phyloP scores from a whole-genome alignment of 2,888 invertebrate species.

The Petrolisthes cinctipes region DNA sequence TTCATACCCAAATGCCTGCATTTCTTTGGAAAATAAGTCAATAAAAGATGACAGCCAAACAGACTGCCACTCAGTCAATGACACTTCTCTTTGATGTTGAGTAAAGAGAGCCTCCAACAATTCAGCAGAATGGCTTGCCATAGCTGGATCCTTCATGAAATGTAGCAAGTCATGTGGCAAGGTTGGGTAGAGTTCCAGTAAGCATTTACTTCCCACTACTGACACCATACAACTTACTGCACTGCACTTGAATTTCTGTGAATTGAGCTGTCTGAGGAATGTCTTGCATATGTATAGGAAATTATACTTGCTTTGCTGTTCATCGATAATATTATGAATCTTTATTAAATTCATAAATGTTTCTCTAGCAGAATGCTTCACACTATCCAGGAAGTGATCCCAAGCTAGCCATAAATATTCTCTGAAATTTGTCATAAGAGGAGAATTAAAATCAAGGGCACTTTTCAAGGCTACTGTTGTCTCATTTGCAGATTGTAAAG shows the following conservation, averaged over 20 bases:
- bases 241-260: constrained; percentile 47
- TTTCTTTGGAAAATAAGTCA: constrained; percentile 55
- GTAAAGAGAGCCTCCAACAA: constrained; percentile 54
- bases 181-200: constrained; percentile 43
- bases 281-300: constrained; percentile 35
- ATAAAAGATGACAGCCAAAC: constrained; percentile 55
- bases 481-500: background rate
- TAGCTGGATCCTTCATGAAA: constrained; percentile 45
- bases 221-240: constrained; percentile 60
- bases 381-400: constrained; percentile 64
- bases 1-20: constrained; percentile 63
- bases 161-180: constrained; percentile 43
- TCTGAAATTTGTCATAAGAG: constrained; percentile 30
- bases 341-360: constrained; percentile 52
- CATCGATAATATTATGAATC: constrained; percentile 34
- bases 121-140: constrained; percentile 54
- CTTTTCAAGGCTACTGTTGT: background rate
- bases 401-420: constrained; percentile 58
- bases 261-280: constrained; percentile 26
- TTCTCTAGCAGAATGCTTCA: constrained; percentile 60
- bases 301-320: constrained; percentile 31
- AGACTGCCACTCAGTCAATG: constrained; percentile 47
- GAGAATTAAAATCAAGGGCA: constrained; percentile 14
- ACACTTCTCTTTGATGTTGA: constrained; percentile 51
- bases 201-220: constrained; percentile 36